Evolutionary conservation across 2,113 vertebrate species (phyloP).

Genomic region (Oncorhynchus keta): DNA sequence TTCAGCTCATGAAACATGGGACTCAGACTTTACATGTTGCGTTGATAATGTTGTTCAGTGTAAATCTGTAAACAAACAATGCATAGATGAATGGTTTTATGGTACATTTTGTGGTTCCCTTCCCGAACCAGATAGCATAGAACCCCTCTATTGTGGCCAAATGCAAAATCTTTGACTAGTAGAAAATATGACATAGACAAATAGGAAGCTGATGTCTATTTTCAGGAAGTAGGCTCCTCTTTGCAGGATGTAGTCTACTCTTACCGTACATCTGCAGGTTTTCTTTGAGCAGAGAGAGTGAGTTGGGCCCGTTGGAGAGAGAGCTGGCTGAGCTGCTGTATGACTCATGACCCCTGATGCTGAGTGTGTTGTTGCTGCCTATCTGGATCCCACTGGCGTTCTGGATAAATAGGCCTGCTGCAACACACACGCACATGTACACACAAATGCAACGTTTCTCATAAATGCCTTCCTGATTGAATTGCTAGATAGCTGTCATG

Average conservation of each 20-base stretch:
- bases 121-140: too few relatives aligned
- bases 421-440: neutral
- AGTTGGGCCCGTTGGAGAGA: slow-evolving; percentile 5
- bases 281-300: slow-evolving; percentile 49
- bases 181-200: neutral
- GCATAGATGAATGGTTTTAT: too few relatives aligned
- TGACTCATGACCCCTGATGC: slow-evolving; percentile 41
- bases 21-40: too few relatives aligned
- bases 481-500: too few relatives aligned
- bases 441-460: neutral
- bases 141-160: too few relatives aligned
- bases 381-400: slow-evolving; percentile 75
- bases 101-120: too few relatives aligned
- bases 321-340: slow-evolving; percentile 15
- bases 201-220: neutral
- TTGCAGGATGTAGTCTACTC: neutral
- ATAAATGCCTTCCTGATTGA: neutral
- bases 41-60: too few relatives aligned
- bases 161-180: too few relatives aligned
- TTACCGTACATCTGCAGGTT: slow-evolving; percentile 70
- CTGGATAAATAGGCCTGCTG: slow-evolving; percentile 58
- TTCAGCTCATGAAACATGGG: too few relatives aligned
- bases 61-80: too few relatives aligned
- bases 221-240: neutral
- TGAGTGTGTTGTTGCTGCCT: slow-evolving; percentile 72